Evolutionary conservation across 2,888 invertebrate genomes (phyloP), one percentile per base, ranked within the genome.

Genomic region (Odontocerum albicorne): DNA sequence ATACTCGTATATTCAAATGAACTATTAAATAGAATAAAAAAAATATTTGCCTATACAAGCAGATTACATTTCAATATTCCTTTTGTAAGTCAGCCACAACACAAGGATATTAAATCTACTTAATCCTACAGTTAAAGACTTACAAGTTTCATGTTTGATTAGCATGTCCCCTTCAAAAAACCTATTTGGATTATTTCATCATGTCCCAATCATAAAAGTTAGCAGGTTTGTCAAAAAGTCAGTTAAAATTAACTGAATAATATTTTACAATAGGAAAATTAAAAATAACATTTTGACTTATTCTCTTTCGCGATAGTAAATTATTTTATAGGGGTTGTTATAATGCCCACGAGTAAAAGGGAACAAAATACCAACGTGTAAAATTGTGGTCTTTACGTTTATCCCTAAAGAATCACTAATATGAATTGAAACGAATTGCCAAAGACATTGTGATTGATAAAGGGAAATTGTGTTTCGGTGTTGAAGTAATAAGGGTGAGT

Each of bases 321-420:
- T n/a, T n/a, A n/a, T n/a, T n/a, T n/a, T n/a, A n/a, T n/a, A n/a
- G n/a, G n/a, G n/a, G n/a, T n/a, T n/a, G n/a, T n/a, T n/a, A n/a
- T n/a, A n/a, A n/a, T n/a, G n/a, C n/a, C n/a, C n/a, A n/a, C n/a
- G n/a, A n/a, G n/a, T n/a, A n/a, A n/a, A n/a, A n/a, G n/a, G n/a
- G 6, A 33, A 58, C 55, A 58, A 46, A 59, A 59, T 39, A 33
- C 59, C 39, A 52, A 51, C 59, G 59, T 39, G 59, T 33, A 59
- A 59, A 59, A 59, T 59, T 59, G 59, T 49, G 59, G 59, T 59
- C 55, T 55, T 55, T 45, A 44, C 54, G 19, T 46, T 51, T 44
- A 59, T 59, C 59, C 59, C 59, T 21, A 39, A 55, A 55, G 59
- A 59, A 59, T 59, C 51, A 35, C 38, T 39, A n/a, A n/a, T n/a